phyloP scores from a whole-genome alignment of 2,888 invertebrate species.

The Sinopyrophorus schimmeli region DNA sequence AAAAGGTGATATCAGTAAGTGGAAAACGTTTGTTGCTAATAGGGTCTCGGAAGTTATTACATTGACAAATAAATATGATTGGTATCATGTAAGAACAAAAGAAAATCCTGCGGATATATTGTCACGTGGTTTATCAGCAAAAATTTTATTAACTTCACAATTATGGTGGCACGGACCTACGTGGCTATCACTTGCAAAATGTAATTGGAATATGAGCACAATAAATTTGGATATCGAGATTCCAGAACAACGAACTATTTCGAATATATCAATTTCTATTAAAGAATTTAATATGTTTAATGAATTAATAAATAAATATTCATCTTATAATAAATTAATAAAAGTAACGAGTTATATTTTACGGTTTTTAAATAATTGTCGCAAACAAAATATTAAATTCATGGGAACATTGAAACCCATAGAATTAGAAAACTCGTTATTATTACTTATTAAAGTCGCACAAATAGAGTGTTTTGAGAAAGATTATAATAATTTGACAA shows the following conservation, averaged over 20 bases:
- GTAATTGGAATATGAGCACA: not conserved
- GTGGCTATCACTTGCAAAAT: not conserved
- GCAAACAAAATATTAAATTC: not conserved
- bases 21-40: constrained; percentile 32
- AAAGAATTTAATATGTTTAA: not conserved
- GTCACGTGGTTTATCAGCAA: constrained; percentile 11
- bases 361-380: not conserved
- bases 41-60: constrained; percentile 23
- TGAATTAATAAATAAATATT: not conserved
- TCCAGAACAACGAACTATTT: not conserved
- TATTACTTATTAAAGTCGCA: not conserved
- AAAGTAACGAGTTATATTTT: not conserved
- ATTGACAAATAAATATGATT: constrained; percentile 5
- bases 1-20: constrained; percentile 17
- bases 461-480: constrained; percentile 5
- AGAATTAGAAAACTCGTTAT: constrained; percentile 7
- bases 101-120: constrained; percentile 32
- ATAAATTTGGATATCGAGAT: not conserved
- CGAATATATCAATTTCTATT: not conserved
- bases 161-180: constrained; percentile 23
- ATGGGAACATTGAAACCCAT: constrained; percentile 1
- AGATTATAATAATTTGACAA: not conserved
- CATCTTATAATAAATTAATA: not conserved
- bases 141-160: not conserved
- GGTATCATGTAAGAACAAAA: constrained; percentile 20